phyloP scores from a whole-genome alignment of 2,113 vertebrate species.

The Suricata suricatta region DNA sequence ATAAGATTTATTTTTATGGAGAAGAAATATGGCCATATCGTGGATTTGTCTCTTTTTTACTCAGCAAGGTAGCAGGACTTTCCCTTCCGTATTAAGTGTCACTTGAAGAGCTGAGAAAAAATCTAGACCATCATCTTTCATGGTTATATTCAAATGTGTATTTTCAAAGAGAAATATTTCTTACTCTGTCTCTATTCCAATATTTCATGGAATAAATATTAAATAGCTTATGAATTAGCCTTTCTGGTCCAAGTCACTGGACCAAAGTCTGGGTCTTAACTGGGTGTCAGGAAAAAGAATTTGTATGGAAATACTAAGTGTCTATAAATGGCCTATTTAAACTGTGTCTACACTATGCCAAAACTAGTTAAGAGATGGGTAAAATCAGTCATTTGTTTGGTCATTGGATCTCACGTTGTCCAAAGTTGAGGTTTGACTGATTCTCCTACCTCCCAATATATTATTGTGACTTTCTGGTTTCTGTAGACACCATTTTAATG shows the following conservation, averaged over 20 bases:
- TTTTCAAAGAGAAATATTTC: conserved; percentile 70
- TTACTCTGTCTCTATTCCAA: conserved; percentile 32
- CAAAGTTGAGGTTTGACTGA: not conserved
- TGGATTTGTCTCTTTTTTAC: conserved; percentile 68
- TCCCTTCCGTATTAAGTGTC: conserved; percentile 78
- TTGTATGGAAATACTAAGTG: conserved; percentile 48
- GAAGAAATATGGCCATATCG: conserved; percentile 65
- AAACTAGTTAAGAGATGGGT: not conserved
- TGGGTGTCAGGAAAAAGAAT: conserved; percentile 49
- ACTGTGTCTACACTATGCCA: conserved; percentile 13
- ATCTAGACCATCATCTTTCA: conserved; percentile 52
- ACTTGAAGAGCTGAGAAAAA: conserved; percentile 65
- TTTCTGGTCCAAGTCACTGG: conserved; percentile 40
- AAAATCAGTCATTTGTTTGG: not conserved
- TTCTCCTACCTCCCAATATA: not conserved
- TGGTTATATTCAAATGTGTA: conserved; percentile 67
- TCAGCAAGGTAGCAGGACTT: conserved; percentile 72
- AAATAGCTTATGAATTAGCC: conserved; percentile 42
- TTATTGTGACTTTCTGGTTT: conserved; percentile 51
- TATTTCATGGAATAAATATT: conserved; percentile 44
- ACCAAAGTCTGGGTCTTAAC: conserved; percentile 24
- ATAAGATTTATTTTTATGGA: conserved; percentile 64
- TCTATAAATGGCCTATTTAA: conserved; percentile 45
- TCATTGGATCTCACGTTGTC: not conserved
- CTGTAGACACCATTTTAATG: not conserved